Evolutionary conservation across 2,113 vertebrate genomes (phyloP).

Genomic region (Strix aluco): DNA sequence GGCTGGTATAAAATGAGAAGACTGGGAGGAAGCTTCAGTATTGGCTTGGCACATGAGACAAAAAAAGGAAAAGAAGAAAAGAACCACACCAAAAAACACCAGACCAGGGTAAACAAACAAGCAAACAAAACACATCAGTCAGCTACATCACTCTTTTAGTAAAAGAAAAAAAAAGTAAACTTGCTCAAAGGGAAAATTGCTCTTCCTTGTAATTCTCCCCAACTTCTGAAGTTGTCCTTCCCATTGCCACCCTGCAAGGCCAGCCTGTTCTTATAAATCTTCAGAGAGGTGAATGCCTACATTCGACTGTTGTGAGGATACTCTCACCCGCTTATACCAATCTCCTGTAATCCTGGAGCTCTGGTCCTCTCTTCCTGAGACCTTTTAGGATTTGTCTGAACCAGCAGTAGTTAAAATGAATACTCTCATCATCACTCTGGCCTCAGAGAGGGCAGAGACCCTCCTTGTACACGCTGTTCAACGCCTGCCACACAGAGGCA

Average conservation of each 20-base stretch:
- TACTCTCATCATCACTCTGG: not conserved
- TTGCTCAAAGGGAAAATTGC: not conserved
- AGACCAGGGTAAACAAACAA: not conserved
- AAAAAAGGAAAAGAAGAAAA: not conserved
- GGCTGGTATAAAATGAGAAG: not conserved
- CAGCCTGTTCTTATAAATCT: not conserved
- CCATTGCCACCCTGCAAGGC: not conserved
- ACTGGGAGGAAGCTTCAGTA: not conserved
- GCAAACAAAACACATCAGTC: not conserved
- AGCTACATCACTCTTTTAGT: not conserved
- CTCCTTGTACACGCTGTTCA: not conserved
- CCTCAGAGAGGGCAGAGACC: not conserved
- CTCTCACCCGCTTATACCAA: not conserved
- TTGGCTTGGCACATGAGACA: not conserved
- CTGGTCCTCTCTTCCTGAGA: not conserved
- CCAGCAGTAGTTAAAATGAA: not conserved
- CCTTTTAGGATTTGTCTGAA: not conserved
- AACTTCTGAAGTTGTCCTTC: not conserved
- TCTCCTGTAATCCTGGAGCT: not conserved
- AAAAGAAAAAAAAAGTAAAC: not conserved
- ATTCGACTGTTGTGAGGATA: not conserved
- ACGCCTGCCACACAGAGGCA: not conserved
- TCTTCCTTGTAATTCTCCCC: not conserved
- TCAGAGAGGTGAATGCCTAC: not conserved
- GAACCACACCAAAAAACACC: not conserved